These are phyloP conservation scores for Helicoverpa zea DNA, from an alignment of 1,140 invertebrate genomes.

Conservation along the genomic window DNA sequence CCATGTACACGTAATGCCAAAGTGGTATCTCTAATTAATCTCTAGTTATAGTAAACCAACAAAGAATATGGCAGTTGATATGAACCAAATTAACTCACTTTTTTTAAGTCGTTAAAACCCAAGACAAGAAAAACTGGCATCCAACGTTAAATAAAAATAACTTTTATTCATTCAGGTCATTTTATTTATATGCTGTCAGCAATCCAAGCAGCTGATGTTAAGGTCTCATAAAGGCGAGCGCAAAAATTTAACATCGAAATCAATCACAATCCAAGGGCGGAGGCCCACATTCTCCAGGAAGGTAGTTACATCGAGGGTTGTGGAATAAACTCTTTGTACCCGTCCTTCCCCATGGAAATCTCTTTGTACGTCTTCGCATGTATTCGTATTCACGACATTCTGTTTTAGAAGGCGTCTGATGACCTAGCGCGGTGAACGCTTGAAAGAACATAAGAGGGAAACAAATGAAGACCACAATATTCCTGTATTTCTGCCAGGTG, in stretches of 20 bases:
- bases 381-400: slow-evolving; percentile 79
- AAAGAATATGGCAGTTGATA: too few species aligned
- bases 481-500: slow-evolving; percentile 74
- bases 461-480: slow-evolving; percentile 66
- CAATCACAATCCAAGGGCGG: slow-evolving; percentile 73
- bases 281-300: slow-evolving; percentile 92
- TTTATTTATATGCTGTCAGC: not conserved
- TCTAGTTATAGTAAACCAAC: too few species aligned
- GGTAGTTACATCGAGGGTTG: slow-evolving; percentile 92
- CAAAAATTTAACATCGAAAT: slow-evolving; percentile 21
- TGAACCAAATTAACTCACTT: too few species aligned
- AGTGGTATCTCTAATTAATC: too few species aligned
- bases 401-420: slow-evolving; percentile 59
- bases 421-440: slow-evolving; percentile 58
- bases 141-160: too few species aligned
- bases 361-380: slow-evolving; percentile 82
- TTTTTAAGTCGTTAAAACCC: too few species aligned
- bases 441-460: slow-evolving; percentile 74
- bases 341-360: slow-evolving; percentile 96
- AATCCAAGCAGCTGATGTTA: not conserved
- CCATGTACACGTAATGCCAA: too few species aligned
- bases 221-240: not conserved
- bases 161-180: too few species aligned
- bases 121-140: too few species aligned
- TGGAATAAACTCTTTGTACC: slow-evolving; percentile 93